A percentile compares a stretch with the other conserved stretches of the same genome.
phyloP scores from a whole-genome alignment of 92 coral and sea anemone species.

The Heteractis magnifica region DNA sequence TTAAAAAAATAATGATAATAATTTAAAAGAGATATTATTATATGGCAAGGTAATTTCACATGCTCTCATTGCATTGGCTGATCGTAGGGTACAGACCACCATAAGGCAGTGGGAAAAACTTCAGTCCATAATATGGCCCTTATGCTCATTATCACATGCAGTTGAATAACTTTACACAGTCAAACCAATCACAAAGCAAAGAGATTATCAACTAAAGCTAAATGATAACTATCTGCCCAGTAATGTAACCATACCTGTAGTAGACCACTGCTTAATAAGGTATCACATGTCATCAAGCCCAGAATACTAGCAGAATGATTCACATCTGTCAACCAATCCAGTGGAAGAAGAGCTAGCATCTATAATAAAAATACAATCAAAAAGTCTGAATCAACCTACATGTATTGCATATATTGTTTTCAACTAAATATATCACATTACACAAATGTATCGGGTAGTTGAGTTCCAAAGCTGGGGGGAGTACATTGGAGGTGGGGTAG shows the following conservation, averaged over 20 bases:
- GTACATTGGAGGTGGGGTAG: background rate
- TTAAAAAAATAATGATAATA: background rate
- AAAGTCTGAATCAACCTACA: background rate
- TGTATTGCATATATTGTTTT: background rate
- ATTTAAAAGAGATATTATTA: background rate
- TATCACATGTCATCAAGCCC: conserved; percentile 61
- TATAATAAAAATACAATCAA: conserved; percentile 1
- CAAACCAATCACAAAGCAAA: background rate
- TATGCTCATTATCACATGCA: background rate
- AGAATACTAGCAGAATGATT: conserved; percentile 60
- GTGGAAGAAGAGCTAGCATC: conserved; percentile 64
- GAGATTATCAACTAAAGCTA: no score
- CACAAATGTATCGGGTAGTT: background rate
- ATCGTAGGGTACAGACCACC: background rate
- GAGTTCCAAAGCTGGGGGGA: background rate
- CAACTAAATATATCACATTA: no score
- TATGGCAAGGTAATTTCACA: background rate
- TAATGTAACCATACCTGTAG: background rate
- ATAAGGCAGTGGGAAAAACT: no score
- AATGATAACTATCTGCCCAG: background rate
- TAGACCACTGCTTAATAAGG: conserved; percentile 8
- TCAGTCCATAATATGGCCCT: no score
- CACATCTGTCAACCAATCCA: conserved; percentile 70
- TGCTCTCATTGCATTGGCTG: background rate
- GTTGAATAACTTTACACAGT: background rate